These are phyloP conservation scores for Lacanobia oleracea DNA, from an alignment of 2,888 invertebrate genomes.

Conservation along the genomic window DNA sequence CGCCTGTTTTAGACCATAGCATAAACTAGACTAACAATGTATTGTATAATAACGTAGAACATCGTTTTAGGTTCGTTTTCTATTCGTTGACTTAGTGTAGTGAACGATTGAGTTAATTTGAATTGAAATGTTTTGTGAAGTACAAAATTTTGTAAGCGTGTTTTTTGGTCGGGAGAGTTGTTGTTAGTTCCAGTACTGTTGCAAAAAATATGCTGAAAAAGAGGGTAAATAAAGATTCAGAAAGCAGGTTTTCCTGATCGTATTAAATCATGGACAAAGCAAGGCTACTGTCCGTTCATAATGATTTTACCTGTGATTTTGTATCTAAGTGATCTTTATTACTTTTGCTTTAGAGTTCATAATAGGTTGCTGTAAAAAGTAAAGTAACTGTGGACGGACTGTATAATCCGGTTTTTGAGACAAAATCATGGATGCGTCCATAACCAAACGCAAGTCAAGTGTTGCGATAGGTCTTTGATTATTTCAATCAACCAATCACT, in stretches of 20 bases:
- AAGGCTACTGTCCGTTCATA: no score
- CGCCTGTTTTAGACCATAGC: slow-evolving; percentile 58
- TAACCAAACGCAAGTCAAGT: background rate
- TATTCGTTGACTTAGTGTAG: slow-evolving; percentile 53
- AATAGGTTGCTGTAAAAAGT: no score
- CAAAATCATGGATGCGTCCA: background rate
- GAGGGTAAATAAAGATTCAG: no score
- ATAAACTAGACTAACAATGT: slow-evolving; percentile 47
- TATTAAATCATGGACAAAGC: no score
- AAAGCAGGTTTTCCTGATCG: no score
- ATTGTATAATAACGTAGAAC: slow-evolving; percentile 35
- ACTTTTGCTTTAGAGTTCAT: no score
- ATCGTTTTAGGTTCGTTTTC: slow-evolving; percentile 50
- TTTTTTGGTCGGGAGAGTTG: slow-evolving; percentile 33
- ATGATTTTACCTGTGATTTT: no score
- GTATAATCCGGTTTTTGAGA: background rate
- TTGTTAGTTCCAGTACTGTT: slow-evolving; percentile 39
- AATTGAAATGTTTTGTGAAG: slow-evolving; percentile 43
- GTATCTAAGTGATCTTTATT: no score
- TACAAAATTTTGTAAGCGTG: slow-evolving; percentile 63
- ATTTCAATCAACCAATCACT: background rate
- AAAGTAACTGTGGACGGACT: no score
- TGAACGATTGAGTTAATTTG: slow-evolving; percentile 45
- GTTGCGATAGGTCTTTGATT: background rate
- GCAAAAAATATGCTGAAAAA: no score